phyloP scores from a whole-genome alignment of 2,797 vertebrate genomes.

The Buphagus erythrorhynchus region DNA sequence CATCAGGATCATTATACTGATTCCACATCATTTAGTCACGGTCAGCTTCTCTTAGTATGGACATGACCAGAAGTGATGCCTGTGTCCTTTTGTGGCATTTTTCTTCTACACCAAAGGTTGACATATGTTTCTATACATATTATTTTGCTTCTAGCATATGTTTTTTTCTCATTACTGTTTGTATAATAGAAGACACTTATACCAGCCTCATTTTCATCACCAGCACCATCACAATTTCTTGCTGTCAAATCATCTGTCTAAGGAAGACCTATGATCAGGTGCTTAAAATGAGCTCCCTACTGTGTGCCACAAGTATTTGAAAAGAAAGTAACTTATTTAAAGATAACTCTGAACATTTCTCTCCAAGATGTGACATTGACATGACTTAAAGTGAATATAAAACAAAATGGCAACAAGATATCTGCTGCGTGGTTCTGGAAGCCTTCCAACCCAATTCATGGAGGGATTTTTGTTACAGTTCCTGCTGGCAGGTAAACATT shows the following conservation, averaged over 20 bases:
- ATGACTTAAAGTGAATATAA: not conserved
- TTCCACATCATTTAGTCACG: conserved; percentile 1
- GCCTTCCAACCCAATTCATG: not conserved
- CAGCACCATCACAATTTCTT: not conserved
- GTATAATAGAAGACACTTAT: not conserved
- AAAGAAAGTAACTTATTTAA: not conserved
- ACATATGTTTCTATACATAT: not conserved
- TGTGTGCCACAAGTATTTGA: not conserved
- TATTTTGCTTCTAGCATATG: not conserved
- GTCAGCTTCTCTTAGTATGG: not conserved
- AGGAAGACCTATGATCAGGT: not conserved
- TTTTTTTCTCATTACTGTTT: not conserved
- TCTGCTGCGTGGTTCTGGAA: not conserved
- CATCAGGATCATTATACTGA: conserved; percentile 5
- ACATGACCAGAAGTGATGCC: not conserved
- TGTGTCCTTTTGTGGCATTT: not conserved
- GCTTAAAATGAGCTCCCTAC: not conserved
- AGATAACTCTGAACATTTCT: not conserved
- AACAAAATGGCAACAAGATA: not conserved
- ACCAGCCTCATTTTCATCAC: not conserved
- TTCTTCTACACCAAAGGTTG: not conserved
- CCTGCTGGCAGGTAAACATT: not conserved
- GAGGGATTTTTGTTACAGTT: not conserved
- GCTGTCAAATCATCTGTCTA: not conserved
- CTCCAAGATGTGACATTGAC: not conserved